phyloP scores from a whole-genome alignment of 2,797 vertebrate genomes.

The Psittacula derbiana region DNA sequence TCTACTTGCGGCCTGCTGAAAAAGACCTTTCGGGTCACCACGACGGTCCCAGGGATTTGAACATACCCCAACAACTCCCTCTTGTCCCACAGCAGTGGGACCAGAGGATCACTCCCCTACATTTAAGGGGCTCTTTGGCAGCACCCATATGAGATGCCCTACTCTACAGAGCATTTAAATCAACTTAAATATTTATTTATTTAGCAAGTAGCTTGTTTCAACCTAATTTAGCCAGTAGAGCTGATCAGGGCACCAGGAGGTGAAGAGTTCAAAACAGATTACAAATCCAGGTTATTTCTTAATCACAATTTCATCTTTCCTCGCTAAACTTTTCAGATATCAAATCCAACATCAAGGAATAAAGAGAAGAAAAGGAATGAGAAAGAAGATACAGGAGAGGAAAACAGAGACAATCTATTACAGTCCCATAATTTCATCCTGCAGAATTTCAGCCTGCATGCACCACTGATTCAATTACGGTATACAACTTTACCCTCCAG shows the following conservation, averaged over 20 bases:
- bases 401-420: conserved; percentile 26
- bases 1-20: neutral
- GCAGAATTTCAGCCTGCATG: conserved; percentile 30
- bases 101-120: neutral
- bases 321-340: neutral
- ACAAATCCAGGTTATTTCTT: neutral
- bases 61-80: neutral
- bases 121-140: neutral
- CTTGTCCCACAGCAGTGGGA: neutral
- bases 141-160: fast-evolving
- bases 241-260: neutral
- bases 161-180: neutral
- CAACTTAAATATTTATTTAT: neutral
- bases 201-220: neutral
- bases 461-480: conserved; percentile 54
- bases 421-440: neutral
- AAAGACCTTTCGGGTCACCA: neutral
- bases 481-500: conserved; percentile 41
- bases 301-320: neutral
- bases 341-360: neutral
- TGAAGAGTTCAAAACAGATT: neutral
- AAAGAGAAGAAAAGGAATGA: neutral
- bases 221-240: neutral
- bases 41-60: fast-evolving
- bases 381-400: neutral